These are phyloP conservation scores for Irena cyanogastra DNA, from an alignment of 2,113 vertebrate genomes.

Conservation along the genomic window DNA sequence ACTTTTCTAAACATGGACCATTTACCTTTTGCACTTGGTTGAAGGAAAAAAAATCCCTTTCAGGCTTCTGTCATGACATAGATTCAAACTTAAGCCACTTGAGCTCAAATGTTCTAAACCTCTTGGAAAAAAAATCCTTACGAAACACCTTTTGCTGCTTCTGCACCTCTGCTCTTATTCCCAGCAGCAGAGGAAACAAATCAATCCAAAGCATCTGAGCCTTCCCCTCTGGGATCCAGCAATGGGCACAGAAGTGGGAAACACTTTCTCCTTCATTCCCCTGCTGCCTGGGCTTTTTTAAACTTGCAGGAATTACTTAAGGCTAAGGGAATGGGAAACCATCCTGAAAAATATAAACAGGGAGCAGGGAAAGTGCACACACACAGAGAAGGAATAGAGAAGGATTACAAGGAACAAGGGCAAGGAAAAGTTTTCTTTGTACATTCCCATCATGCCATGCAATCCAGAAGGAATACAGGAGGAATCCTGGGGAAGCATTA, in stretches of 20 bases:
- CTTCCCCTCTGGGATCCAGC: not conserved
- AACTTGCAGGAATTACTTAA: not conserved
- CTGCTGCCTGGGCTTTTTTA: not conserved
- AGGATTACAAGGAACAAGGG: not conserved
- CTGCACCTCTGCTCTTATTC: not conserved
- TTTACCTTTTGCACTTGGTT: not conserved
- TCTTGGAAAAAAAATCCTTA: not conserved
- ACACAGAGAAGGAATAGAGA: not conserved
- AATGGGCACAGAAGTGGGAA: not conserved
- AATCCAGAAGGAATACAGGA: not conserved
- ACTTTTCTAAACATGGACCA: not conserved
- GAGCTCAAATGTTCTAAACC: not conserved
- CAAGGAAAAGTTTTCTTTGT: not conserved
- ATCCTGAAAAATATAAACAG: not conserved
- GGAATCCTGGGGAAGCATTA: not conserved
- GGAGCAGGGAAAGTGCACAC: accelerated
- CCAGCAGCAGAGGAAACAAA: not conserved
- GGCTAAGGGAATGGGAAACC: not conserved
- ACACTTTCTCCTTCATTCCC: not conserved
- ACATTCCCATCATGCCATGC: accelerated
- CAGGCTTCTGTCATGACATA: not conserved
- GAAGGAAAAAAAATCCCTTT: not conserved
- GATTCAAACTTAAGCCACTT: not conserved
- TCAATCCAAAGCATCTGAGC: not conserved
- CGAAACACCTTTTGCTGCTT: not conserved